These are phyloP conservation scores for Tachuris rubrigastra DNA, from an alignment of 2,113 vertebrate genomes.

Conservation along the genomic window DNA sequence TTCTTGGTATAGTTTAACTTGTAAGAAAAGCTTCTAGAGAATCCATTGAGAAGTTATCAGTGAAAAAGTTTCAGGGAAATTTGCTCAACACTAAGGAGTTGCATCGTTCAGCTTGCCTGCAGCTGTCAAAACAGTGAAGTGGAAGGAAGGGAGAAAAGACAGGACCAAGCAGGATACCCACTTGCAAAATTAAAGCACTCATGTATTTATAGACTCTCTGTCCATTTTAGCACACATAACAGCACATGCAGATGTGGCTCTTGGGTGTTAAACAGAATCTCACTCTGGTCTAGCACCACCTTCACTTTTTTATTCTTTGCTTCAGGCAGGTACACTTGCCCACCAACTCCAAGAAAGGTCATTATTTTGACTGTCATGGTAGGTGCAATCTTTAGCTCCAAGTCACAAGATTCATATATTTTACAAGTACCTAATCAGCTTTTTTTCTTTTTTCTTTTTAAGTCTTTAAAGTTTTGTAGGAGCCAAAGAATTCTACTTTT, in stretches of 20 bases:
- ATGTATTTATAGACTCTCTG: not conserved
- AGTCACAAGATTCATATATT: not conserved
- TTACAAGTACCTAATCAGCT: not conserved
- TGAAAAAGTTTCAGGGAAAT: not conserved
- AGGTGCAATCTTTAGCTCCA: not conserved
- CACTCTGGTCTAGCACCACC: rapidly evolving
- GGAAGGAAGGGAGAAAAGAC: not conserved
- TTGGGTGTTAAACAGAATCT: rapidly evolving
- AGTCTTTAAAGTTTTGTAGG: not conserved
- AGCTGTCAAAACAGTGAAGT: not conserved
- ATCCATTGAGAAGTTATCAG: not conserved
- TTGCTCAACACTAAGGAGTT: not conserved
- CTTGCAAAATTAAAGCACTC: not conserved
- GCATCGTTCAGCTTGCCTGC: not conserved
- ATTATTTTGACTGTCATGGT: not conserved
- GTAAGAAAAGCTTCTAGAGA: not conserved
- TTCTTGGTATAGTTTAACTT: not conserved
- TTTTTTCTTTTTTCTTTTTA: not conserved
- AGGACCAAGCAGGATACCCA: not conserved
- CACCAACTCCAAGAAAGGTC: not conserved
- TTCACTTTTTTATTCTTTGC: not conserved
- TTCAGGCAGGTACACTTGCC: not conserved
- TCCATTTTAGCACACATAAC: not conserved
- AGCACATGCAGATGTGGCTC: rapidly evolving
- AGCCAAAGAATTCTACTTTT: not conserved